Base-by-base conservation (phyloP, 2,888 invertebrate genomes). In the Orthonevra nobilis region DNA sequence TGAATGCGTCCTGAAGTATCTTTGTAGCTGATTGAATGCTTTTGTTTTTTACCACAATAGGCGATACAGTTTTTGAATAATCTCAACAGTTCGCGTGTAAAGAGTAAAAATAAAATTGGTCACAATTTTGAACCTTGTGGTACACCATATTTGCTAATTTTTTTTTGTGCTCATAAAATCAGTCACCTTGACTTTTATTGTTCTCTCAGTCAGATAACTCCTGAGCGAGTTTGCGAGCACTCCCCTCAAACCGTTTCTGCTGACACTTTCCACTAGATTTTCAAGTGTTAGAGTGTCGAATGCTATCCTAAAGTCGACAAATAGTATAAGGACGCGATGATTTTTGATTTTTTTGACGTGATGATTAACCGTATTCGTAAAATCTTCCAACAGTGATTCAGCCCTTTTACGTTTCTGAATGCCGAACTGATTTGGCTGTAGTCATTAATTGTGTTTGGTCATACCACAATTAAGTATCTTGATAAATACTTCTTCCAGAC, bases 41-140 rank as follows among this genome's bases (percentile, higher is more conserved):
- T 38, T 38, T 38, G 38, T 38, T 15, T 38, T 38, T 38, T 6
- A 19, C n/a, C 38, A 38, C 19, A n/a, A 38, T 17, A 38, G 2
- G 17, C 38, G 3, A 3, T 1, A 17, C 2, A 38, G 9, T 17
- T 17, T 38, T 17, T 19, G 9, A 19, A 38, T 17, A 38, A 9
- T 14, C 9, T 7, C 15, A 19, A 3, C 2, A 38, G 38, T 38
- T 38, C 38, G 17, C n/a, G n/a, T n/a, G n/a, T n/a, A 23, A 23
- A 23, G 23, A 23, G 23, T 4, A 23, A 4, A 5, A 23, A 23
- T 0, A 32, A 32, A 36, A 26, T 34, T 36, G 20, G 34, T 23
- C 23, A 20, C 28, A 34, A 28, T 36, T 36, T 28, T 20, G 9
- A 34, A 19, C 19, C 28, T 17, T 10, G 28, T 19, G 19, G 52